phyloP scores from a whole-genome alignment of 2,113 vertebrate genomes.

The Carlito syrichta region DNA sequence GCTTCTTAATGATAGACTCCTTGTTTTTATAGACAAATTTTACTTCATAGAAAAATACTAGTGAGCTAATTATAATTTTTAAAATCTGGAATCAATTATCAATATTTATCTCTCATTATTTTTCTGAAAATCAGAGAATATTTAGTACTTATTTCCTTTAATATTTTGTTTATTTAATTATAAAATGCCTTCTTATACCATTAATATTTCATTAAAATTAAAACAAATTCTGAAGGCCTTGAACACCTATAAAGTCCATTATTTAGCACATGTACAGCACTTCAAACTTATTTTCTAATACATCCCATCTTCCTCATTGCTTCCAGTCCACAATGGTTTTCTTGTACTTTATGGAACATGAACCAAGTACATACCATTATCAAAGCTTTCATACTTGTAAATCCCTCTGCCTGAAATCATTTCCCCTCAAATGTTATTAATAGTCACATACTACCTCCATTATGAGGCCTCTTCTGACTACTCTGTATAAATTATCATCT shows the following conservation, averaged over 20 bases:
- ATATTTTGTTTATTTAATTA: not conserved
- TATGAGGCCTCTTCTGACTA: not conserved
- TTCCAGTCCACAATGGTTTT: not conserved
- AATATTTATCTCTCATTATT: not conserved
- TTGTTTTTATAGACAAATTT: not conserved
- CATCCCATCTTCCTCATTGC: not conserved
- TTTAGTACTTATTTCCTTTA: not conserved
- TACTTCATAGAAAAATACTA: not conserved
- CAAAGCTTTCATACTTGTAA: not conserved
- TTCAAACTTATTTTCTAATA: not conserved
- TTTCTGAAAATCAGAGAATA: not conserved
- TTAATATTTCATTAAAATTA: not conserved
- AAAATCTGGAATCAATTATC: not conserved
- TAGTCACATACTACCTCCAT: not conserved
- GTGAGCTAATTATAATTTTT: not conserved
- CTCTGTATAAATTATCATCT: not conserved
- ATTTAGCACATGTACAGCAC: not conserved
- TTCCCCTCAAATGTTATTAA: not conserved
- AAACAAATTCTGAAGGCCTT: not conserved
- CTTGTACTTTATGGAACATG: not conserved
- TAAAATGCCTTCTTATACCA: rapidly evolving
- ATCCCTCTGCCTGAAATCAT: not conserved
- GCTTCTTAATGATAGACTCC: not conserved
- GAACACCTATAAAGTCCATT: not conserved
- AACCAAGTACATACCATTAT: not conserved